Base-by-base conservation (phyloP, 2,113 vertebrate species). In the Xenopus laevis region DNA sequence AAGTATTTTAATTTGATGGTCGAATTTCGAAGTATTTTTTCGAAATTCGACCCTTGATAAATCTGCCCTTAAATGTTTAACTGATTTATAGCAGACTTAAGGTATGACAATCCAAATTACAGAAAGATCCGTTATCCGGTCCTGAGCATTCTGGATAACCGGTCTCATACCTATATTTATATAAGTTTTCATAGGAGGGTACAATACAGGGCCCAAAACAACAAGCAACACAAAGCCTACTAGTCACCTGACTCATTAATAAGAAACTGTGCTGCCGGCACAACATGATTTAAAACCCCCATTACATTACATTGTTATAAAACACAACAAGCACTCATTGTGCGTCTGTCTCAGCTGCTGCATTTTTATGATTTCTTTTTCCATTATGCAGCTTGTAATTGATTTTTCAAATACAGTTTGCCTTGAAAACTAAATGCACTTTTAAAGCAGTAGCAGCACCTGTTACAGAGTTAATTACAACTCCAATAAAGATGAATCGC, bases 321-420 rank as follows among this genome's bases (percentile, higher is more conserved):
- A 59, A 69, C 64, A 67, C 67, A 69, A 70, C 66, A 70, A 67
- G 69, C 74, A 77, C 66, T 68, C 53, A 77, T 70, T 70, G 59
- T 67, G 63, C 67, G 67, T 77, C 74, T 77, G 74, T 77, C 74
- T 77, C 74, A 70, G 30, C 63, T 55, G 74, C 66, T 70, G 47
- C 74, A 40, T 64, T 77, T 76, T 77, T 77, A 77, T 77, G 74
- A 77, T 77, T 77, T 77, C 59, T 77, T 46, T 68, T 70, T 70
- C 67, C 66, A 77, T 77, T 77, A 77, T 77, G 47, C 59, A 64
- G 74, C 74, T 70, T 52, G 67, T 77, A 77, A 77, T 77, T 77
- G 74, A 77, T 77, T 77, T 77, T 47, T 77, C 66, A 21, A 53
- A 77, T 77, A 77, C 74, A 77, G 74, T 77, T 77, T 77, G 74